These are phyloP conservation scores for Bos taurus DNA, from an alignment of 2,113 vertebrate species.

Conservation along the genomic window DNA sequence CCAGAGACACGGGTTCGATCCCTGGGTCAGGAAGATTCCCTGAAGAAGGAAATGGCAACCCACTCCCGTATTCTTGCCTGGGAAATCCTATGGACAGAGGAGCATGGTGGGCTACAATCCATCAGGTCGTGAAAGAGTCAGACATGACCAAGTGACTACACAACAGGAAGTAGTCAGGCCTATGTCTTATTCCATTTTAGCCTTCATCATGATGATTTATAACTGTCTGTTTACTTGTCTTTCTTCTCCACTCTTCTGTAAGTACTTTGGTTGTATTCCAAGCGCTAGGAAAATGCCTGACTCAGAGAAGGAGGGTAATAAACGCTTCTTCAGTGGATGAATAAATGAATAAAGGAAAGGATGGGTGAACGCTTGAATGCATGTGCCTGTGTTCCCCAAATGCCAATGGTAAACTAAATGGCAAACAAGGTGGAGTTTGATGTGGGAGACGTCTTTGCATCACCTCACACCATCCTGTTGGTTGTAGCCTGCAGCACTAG, in stretches of 20 bases:
- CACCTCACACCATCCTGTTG: not conserved
- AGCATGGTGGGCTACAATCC: not conserved
- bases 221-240: not conserved
- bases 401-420: not conserved
- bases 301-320: not conserved
- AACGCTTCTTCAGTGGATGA: not conserved
- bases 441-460: too few relatives aligned
- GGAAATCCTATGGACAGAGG: not conserved
- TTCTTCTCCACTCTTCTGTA: not conserved
- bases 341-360: not conserved
- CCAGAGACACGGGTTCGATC: rapidly evolving
- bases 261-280: not conserved
- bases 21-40: not conserved
- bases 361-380: not conserved
- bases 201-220: not conserved
- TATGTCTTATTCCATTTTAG: not conserved
- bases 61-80: not conserved
- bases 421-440: not conserved
- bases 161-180: not conserved
- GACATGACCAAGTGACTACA: not conserved
- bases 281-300: not conserved
- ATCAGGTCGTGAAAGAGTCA: not conserved
- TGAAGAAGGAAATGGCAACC: not conserved
- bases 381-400: not conserved
- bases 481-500: not conserved